phyloP scores from a whole-genome alignment of 2,797 vertebrate species.

The Oreonectes daqikongensis region DNA sequence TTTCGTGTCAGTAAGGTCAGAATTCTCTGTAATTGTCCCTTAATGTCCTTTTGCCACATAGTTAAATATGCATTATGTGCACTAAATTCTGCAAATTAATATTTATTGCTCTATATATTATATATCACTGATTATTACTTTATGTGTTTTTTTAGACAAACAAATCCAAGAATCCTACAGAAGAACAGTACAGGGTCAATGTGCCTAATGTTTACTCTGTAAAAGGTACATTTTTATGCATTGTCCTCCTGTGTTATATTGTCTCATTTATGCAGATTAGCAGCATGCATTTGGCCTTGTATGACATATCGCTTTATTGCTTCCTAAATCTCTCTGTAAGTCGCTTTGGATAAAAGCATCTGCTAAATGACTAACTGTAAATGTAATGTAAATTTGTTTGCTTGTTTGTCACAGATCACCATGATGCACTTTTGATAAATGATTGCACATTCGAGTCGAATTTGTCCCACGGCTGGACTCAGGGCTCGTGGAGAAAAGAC shows the following conservation, averaged over 20 bases:
- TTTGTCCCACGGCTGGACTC: constrained; percentile 56
- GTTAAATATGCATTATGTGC: not conserved
- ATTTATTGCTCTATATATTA: not conserved
- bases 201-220: constrained; percentile 17
- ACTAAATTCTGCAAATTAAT: not conserved
- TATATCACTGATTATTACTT: not conserved
- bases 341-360: too few relatives aligned
- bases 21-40: constrained; percentile 5
- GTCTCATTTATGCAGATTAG: too few relatives aligned
- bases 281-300: too few relatives aligned
- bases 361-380: too few relatives aligned
- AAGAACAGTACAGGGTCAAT: not conserved
- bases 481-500: constrained; percentile 56
- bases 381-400: too few relatives aligned
- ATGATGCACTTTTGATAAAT: constrained; percentile 46
- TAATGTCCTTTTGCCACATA: not conserved
- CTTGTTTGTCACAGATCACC: constrained; percentile 46
- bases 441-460: constrained; percentile 44
- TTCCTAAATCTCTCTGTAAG: too few relatives aligned
- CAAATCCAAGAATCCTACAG: not conserved
- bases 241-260: not conserved
- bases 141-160: constrained; percentile 27
- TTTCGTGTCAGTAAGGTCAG: constrained; percentile 74
- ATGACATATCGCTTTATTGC: too few relatives aligned
- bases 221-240: constrained; percentile 62